A percentile compares a stretch with the other conserved stretches of the same genome.
Evolutionary conservation across 2,113 vertebrate genomes (phyloP).

Genomic region (Burhinus bistriatus): DNA sequence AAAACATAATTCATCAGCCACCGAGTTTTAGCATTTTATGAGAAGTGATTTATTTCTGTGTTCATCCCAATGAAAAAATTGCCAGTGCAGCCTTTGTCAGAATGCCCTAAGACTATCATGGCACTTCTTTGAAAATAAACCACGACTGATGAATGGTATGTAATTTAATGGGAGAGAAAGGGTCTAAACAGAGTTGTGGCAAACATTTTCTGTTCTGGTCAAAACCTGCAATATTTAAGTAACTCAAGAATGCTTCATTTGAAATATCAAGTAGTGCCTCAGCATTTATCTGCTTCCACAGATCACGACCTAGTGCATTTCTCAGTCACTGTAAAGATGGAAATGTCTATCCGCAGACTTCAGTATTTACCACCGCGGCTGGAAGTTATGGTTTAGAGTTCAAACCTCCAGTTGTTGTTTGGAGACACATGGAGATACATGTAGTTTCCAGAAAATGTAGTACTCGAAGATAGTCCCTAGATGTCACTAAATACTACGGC

Average conservation of each 20-base stretch:
- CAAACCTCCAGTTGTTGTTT: not conserved
- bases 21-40: not conserved
- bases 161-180: not conserved
- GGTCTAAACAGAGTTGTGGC: not conserved
- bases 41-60: not conserved
- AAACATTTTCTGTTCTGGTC: not conserved
- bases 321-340: not conserved
- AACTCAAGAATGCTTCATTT: not conserved
- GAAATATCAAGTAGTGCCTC: not conserved
- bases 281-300: not conserved
- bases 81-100: not conserved
- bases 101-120: not conserved
- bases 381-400: not conserved
- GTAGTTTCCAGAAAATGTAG: not conserved
- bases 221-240: not conserved
- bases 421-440: not conserved
- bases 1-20: not conserved
- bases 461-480: slow-evolving; percentile 51
- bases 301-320: not conserved
- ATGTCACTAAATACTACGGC: slow-evolving; percentile 65
- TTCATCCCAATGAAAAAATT: not conserved
- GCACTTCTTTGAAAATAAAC: not conserved
- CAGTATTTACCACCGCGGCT: fast-evolving
- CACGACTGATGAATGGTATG: not conserved
- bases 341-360: not conserved